phyloP scores from a whole-genome alignment of 1,140 invertebrate species.

The Monochamus saltuarius region DNA sequence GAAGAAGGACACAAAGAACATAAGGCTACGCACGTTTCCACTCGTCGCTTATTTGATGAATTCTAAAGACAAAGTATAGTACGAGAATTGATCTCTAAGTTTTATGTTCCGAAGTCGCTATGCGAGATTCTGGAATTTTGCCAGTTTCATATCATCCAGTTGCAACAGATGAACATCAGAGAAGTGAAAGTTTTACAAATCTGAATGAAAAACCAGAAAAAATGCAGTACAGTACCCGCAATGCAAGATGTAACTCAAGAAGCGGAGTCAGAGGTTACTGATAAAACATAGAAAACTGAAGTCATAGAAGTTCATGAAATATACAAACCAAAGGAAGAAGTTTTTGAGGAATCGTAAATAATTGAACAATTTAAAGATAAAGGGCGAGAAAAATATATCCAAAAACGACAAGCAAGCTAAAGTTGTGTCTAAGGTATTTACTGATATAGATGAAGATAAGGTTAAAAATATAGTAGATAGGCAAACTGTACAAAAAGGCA shows the following conservation, averaged over 20 bases:
- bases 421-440: constrained; percentile 41
- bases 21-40: too few relatives aligned
- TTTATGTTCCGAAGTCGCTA: constrained; percentile 43
- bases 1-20: too few relatives aligned
- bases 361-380: background rate
- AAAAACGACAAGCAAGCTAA: constrained; percentile 8
- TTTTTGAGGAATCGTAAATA: background rate
- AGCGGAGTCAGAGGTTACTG: background rate
- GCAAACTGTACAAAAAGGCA: background rate
- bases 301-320: background rate
- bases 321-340: background rate
- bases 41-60: constrained; percentile 33
- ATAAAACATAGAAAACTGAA: background rate
- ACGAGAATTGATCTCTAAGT: constrained; percentile 30
- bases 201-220: too few relatives aligned
- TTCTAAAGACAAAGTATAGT: constrained; percentile 35
- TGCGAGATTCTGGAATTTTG: constrained; percentile 35
- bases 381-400: background rate
- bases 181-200: too few relatives aligned
- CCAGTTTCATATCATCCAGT: constrained; percentile 11
- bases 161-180: too few relatives aligned
- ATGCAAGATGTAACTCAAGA: background rate
- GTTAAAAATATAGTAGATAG: constrained; percentile 28
- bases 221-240: too few relatives aligned
- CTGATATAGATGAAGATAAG: constrained; percentile 41